Base-by-base conservation (phyloP, 2,797 vertebrate genomes). In the Thalassophryne amazonica region DNA sequence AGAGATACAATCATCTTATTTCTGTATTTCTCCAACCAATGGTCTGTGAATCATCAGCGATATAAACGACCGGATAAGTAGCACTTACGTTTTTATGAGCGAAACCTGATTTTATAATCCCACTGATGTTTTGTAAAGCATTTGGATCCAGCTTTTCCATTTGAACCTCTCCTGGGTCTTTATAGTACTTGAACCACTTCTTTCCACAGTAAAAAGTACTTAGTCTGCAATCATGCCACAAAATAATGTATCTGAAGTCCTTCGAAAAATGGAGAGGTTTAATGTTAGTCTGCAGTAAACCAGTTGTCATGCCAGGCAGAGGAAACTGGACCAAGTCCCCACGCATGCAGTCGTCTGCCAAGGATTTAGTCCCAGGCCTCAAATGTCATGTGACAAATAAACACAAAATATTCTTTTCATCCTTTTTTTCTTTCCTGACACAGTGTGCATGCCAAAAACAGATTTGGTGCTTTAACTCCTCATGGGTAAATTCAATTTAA, bases 311-410 rank as follows among this genome's bases (percentile, higher is more conserved):
- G 12, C 32, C 1, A 40, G 36, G 51, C 29, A 16, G 32, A 5
- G 40, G n/a, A 45, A 73, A 59, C 60, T 6, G 17, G 53, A 66
- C 38, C 21, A 13, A 53, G 50, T 60, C 49, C 49, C 51, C 51
- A 63, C 20, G 2, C 24, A n/a, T 3, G 9, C 31, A 6, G 20
- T 1, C 2, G 10, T 4, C 58, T 60, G 69, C 61, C 73, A 76
- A 58, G 18, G 7, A 42, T 35, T 3, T 3, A 53, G 47, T 61
- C 63, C 20, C 11, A 39, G 19, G 39, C 15, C n/a, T 63, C 30
- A 27, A 49, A 38, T 1, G 46, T 58, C 63, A 69, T 59, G 65
- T 71, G 66, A 79, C 66, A 64, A 54, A 73, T 32, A 72, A 46
- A 72, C 47, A 83, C 61, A 75, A 60, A 63, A 60, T 40, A 59